These are phyloP conservation scores for Hemicrepidius hirtus DNA, from an alignment of 2,888 invertebrate species.

Conservation along the genomic window DNA sequence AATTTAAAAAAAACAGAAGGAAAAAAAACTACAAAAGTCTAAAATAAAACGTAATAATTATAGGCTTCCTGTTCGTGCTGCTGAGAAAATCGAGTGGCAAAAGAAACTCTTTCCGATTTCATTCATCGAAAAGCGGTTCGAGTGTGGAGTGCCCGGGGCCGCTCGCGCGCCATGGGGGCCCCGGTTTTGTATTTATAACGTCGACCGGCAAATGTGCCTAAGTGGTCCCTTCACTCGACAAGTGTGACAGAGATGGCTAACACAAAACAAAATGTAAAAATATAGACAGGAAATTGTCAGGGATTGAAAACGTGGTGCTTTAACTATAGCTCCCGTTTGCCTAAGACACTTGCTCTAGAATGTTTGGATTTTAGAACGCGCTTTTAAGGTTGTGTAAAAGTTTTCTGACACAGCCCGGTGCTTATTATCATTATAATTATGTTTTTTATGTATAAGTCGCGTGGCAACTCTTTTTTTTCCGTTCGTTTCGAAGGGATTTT, in stretches of 20 bases:
- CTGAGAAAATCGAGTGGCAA: conserved; percentile 42
- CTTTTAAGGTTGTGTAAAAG: conserved; percentile 14
- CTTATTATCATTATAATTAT: conserved; percentile 18
- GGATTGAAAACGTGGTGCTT: conserved; percentile 42
- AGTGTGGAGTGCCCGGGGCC: conserved; percentile 20
- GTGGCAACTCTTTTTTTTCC: no score
- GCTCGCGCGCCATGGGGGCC: conserved; percentile 41
- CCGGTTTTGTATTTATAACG: conserved; percentile 44
- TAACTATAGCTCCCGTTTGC: conserved; percentile 39
- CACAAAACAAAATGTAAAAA: conserved; percentile 36
- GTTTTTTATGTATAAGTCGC: no score
- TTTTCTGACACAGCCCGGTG: not conserved
- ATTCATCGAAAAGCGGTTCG: conserved; percentile 31
- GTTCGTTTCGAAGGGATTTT: no score
- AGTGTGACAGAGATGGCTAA: conserved; percentile 40
- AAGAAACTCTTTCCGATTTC: conserved; percentile 39
- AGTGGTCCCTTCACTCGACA: conserved; percentile 42
- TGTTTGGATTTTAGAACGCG: conserved; percentile 28
- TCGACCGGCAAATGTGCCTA: conserved; percentile 45
- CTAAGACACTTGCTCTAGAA: conserved; percentile 45
- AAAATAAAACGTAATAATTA: conserved; percentile 42
- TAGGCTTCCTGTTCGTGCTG: conserved; percentile 40
- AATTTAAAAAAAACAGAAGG: conserved; percentile 7
- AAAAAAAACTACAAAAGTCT: conserved; percentile 29
- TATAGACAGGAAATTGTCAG: conserved; percentile 49